Evolutionary conservation across 1,140 invertebrate genomes (phyloP), one percentile per base, ranked within the genome.

Genomic region (Monomorium pharaonis): DNA sequence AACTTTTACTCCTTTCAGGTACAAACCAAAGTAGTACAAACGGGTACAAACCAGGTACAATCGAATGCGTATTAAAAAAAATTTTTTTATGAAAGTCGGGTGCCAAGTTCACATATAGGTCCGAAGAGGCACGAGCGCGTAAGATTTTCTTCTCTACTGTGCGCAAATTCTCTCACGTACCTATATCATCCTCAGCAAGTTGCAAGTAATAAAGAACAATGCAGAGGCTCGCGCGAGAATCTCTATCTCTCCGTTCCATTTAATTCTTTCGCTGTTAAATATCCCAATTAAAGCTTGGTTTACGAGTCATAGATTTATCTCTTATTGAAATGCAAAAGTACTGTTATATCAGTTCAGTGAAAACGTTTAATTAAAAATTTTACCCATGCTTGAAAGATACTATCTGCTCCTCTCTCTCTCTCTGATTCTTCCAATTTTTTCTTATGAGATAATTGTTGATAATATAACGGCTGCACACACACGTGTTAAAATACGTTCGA

Each of bases 241-340:
- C 62, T 51, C 49, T 78, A 44, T 51, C 60, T 67, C 65, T 80
- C 44, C 60, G 76, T 56, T 67, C 47, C 42, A 56, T 80, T 80
- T 80, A 80, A 69, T 80, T 51, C n/a, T 65, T 42, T 54, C 44
- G 62, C 33, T 14, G 30, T 18, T 47, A 51, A 65, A 80, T 80
- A 37, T 51, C 37, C 62, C 60, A 67, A 80, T 80, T 80, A 80
- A 69, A 80, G 33, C 30, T 9, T 42, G 12, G 27, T n/a, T n/a
- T 56, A 37, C 6, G 3, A 80, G 42, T 80, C 21, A 16, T 30
- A 27, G 44, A 42, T 78, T 30, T 78, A 49, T 30, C 24, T 77
- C 7, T 44, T 14, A 72, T 72, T 51, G 5, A 72, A 18, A 21
- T 21, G 37, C 12, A 14, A 37, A 4, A 42, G 7, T 42, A 65